Conservation (phyloP, 2,888 invertebrate species). For the Trissolcus brochymenae region DNA sequence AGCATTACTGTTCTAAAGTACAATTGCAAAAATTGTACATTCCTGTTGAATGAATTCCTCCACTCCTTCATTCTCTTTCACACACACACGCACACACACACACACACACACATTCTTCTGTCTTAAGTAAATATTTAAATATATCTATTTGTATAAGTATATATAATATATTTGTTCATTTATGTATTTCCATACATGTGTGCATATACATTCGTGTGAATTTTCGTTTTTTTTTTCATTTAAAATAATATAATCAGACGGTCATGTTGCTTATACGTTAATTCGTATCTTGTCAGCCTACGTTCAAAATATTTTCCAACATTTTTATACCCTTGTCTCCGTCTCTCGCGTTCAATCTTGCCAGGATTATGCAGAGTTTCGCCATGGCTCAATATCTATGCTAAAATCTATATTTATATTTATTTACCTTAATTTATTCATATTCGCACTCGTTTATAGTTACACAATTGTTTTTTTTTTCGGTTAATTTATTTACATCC, state of each 20-base stretch:
- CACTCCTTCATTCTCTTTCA: not conserved
- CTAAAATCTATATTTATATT: conserved; percentile 29
- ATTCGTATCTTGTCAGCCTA: conserved; percentile 63
- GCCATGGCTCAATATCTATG: conserved; percentile 23
- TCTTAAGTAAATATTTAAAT: conserved; percentile 31
- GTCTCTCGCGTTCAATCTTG: conserved; percentile 40
- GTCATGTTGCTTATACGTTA: conserved; percentile 63
- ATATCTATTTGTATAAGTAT: conserved; percentile 42
- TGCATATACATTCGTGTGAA: conserved; percentile 46
- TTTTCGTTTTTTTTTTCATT: conserved; percentile 20
- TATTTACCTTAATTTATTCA: too few relatives aligned
- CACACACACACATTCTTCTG: not conserved
- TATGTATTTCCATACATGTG: conserved; percentile 30
- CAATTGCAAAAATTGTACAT: too few relatives aligned
- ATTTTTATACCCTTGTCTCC: conserved; percentile 58
- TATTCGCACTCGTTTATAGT: conserved; percentile 36
- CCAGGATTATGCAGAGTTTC: not conserved
- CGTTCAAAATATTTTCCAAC: conserved; percentile 66
- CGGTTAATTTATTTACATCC: conserved; percentile 17
- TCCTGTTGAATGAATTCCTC: conserved; percentile 28
- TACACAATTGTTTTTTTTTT: conserved; percentile 39
- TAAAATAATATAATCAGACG: conserved; percentile 61
- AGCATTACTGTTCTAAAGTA: conserved; percentile 32
- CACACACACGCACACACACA: too few relatives aligned
- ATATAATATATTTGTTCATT: conserved; percentile 48